Percentiles rank a stretch among this genome's conserved stretches.
Evolutionary conservation across 2,888 invertebrate species (phyloP).

Genomic region (Pandemis cinnamomeana): DNA sequence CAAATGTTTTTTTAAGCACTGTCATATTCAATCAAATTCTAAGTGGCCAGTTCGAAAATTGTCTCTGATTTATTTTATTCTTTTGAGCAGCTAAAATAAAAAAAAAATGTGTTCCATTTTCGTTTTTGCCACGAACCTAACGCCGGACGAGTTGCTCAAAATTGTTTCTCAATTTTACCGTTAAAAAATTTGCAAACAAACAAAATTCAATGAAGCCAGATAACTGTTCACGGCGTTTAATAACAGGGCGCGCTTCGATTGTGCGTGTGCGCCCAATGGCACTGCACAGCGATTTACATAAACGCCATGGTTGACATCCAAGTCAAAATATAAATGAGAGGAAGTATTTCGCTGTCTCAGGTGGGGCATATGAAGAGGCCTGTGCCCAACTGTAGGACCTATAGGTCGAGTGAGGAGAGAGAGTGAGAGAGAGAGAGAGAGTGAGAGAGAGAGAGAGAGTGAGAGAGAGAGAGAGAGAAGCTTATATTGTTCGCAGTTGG

Average conservation of each 20-base stretch:
- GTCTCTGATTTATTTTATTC: neutral
- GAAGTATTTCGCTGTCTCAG: neutral
- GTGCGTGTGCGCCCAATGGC: neutral
- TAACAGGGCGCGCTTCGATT: constrained; percentile 19
- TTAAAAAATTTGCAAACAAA: constrained; percentile 28
- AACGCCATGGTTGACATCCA: neutral
- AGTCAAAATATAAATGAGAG: neutral
- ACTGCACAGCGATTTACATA: constrained; percentile 10
- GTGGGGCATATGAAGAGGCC: too few species aligned
- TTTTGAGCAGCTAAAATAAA: neutral
- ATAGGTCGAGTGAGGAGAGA: too few species aligned
- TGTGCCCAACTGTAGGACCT: too few species aligned
- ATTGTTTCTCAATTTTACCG: neutral
- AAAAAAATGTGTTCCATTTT: neutral
- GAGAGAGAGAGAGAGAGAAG: too few species aligned
- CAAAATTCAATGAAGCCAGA: constrained; percentile 13
- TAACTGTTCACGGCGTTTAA: constrained; percentile 16
- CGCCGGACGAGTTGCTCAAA: neutral
- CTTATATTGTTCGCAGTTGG: too few species aligned
- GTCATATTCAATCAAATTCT: constrained; percentile 33
- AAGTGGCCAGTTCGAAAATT: constrained; percentile 16
- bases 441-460: too few species aligned
- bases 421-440: too few species aligned
- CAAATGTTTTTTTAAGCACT: constrained; percentile 14
- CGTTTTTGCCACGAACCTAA: neutral